These are phyloP conservation scores for Sphyrna mokarran DNA, from an alignment of 2,113 vertebrate genomes.

Conservation along the genomic window DNA sequence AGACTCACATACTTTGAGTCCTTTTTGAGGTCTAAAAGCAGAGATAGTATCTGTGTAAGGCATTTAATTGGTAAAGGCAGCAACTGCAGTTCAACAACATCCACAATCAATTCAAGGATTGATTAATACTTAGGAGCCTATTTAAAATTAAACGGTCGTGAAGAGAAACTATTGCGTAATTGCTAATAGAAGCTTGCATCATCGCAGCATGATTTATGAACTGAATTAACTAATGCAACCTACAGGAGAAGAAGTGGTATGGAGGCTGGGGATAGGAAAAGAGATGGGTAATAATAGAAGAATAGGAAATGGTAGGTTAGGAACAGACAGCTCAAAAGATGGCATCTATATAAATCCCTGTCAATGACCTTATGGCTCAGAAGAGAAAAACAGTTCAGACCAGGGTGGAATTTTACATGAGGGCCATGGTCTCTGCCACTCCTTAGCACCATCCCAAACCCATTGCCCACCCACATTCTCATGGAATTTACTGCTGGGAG, in stretches of 20 bases:
- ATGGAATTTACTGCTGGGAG: too few relatives aligned
- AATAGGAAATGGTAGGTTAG: neutral
- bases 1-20: neutral
- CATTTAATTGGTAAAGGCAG: neutral
- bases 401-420: too few relatives aligned
- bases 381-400: too few relatives aligned
- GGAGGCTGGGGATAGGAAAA: neutral
- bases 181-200: neutral
- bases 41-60: neutral
- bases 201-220: neutral
- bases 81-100: neutral
- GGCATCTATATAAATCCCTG: neutral
- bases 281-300: neutral
- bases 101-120: too few relatives aligned
- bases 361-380: neutral
- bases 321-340: neutral
- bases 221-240: neutral
- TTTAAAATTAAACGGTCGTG: neutral
- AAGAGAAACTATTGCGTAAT: neutral
- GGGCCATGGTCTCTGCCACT: too few relatives aligned
- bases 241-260: neutral
- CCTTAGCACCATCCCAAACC: too few relatives aligned
- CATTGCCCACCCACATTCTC: too few relatives aligned
- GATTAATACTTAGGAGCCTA: neutral
- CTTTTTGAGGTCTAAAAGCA: neutral